Evolutionary conservation across 1,140 invertebrate species (phyloP), one percentile per base, ranked within the genome.

Genomic region (Rhagoletis zephyria): DNA sequence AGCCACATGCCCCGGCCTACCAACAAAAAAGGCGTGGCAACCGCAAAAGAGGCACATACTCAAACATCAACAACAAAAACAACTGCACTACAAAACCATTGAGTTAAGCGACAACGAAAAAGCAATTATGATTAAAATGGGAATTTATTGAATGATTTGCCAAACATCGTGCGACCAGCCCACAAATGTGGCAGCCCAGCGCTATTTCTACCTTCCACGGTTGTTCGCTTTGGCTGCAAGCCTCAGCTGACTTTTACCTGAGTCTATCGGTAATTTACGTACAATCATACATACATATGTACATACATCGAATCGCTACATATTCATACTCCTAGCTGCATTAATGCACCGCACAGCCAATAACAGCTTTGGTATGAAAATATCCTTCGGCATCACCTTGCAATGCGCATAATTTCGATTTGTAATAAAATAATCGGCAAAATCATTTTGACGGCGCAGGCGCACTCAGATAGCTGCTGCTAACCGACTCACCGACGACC

Each of bases 81-180:
- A 85, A 63, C n/a, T 14, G 40, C 59, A 85, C 51, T 56, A 30
- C 59, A 16, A 48, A 85, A 9, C 6, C 19, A 63, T 61, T 59
- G 14, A 61, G 60, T 45, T 45, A 85, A 85, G 42, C 60, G 86
- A 63, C 61, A 70, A 85, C 56, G 60, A 42, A 85, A 87, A 87
- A 81, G 87, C 77, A 88, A 88, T 88, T 88, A 88, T 88, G 87
- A 88, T 88, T 88, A 88, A 88, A 88, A 88, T 88, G 85, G 87
- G 87, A 88, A 88, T 88, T 88, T 88, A 88, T 88, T 88, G 87
- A 88, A 88, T 61, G 87, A 86, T 81, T 88, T 77, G 74, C 51
- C 87, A 87, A 87, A 87, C 87, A 81, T 87, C 86, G 65, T 70
- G 86, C 19, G 60, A 45, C 86, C 86, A 70, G 86, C 86, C 86